phyloP scores from a whole-genome alignment of 2,113 vertebrate genomes.

The Menidia beryllina region DNA sequence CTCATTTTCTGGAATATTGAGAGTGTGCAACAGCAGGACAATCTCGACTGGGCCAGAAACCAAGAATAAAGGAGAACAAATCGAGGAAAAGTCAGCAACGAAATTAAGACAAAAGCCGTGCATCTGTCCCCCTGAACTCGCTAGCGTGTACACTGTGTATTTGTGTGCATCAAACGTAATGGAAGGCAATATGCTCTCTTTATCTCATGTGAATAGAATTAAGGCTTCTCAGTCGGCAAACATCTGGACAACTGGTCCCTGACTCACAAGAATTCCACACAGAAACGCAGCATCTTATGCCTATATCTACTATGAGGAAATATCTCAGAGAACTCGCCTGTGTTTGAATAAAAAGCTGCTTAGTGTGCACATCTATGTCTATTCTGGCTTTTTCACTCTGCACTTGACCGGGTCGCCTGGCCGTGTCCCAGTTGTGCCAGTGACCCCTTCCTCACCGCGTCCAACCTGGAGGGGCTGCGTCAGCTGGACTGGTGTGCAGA shows the following conservation, averaged over 20 bases:
- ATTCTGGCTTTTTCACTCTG: conserved; percentile 26
- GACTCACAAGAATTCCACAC: conserved; percentile 31
- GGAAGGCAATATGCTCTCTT: conserved; percentile 19
- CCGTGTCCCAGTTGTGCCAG: conserved; percentile 58
- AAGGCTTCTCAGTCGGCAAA: conserved; percentile 58
- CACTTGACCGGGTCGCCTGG: conserved; percentile 49
- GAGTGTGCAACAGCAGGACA: conserved; percentile 64
- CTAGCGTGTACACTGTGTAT: conserved; percentile 18
- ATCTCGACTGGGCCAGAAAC: conserved; percentile 65
- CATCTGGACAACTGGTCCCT: conserved; percentile 60
- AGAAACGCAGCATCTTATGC: conserved; percentile 32
- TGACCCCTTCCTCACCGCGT: conserved; percentile 63
- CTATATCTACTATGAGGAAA: conserved; percentile 25
- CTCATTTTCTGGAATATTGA: conserved; percentile 65
- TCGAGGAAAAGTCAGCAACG: conserved; percentile 58
- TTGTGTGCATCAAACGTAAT: conserved; percentile 33
- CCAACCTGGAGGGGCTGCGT: conserved; percentile 89
- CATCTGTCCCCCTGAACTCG: conserved; percentile 41
- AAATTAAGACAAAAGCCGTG: conserved; percentile 76
- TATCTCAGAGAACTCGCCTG: conserved; percentile 10
- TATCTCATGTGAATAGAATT: conserved; percentile 52
- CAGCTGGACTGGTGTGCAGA: conserved; percentile 83
- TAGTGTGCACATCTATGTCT: conserved; percentile 60
- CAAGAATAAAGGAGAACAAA: conserved; percentile 69
- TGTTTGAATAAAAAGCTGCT: conserved; percentile 25